phyloP scores from a whole-genome alignment of 2,888 invertebrate genomes.

The Lymantria dispar region DNA sequence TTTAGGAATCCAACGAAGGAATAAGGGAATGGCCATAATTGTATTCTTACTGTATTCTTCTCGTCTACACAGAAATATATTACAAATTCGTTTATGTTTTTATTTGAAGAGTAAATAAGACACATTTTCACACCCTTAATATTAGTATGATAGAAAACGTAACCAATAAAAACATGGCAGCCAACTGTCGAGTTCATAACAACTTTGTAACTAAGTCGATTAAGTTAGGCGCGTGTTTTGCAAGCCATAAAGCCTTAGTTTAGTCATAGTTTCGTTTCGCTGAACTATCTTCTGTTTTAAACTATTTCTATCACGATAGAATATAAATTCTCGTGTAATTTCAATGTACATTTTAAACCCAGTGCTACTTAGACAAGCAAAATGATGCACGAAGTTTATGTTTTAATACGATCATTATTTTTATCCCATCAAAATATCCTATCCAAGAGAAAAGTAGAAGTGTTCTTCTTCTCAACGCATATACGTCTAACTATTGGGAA shows the following conservation, averaged over 20 bases:
- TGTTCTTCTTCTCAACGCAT: too few relatives aligned
- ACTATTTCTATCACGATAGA: conserved; percentile 2
- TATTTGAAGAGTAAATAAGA: background rate
- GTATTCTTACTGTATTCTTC: too few relatives aligned
- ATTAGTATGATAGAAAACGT: background rate
- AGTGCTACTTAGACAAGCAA: too few relatives aligned
- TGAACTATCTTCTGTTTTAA: conserved; percentile 3
- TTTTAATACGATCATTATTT: too few relatives aligned
- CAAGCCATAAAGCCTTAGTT: conserved; percentile 20
- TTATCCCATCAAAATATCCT: too few relatives aligned
- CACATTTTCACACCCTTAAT: background rate
- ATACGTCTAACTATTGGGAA: too few relatives aligned
- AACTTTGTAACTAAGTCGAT: conserved; percentile 22
- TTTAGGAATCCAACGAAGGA: too few relatives aligned
- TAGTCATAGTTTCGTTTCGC: conserved; percentile 13
- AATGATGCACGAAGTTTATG: too few relatives aligned
- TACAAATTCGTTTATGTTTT: too few relatives aligned
- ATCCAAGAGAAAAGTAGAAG: too few relatives aligned
- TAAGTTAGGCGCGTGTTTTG: conserved; percentile 23
- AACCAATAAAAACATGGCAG: conserved; percentile 13
- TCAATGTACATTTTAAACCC: background rate
- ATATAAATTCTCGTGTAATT: background rate
- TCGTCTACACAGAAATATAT: too few relatives aligned
- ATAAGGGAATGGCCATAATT: too few relatives aligned
- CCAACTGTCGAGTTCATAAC: conserved; percentile 8